phyloP scores from a whole-genome alignment of 2,888 invertebrate genomes.

The Cordilura impudica region DNA sequence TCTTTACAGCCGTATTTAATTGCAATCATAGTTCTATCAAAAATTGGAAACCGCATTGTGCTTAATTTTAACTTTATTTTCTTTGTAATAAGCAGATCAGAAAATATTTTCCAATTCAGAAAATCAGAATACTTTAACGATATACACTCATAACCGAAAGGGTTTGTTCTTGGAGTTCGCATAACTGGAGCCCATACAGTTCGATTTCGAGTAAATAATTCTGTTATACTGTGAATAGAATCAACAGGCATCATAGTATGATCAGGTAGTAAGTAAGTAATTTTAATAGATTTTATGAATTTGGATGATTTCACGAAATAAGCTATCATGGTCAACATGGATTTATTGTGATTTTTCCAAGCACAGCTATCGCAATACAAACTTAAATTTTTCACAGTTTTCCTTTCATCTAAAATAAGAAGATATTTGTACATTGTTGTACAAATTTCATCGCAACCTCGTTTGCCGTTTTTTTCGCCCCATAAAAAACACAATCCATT shows the following conservation, averaged over 20 bases:
- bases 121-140: conserved; percentile 1
- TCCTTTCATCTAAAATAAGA: background rate
- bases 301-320: conserved; percentile 13
- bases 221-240: background rate
- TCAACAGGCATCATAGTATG: conserved; percentile 47
- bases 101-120: background rate
- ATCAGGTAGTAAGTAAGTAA: conserved; percentile 37
- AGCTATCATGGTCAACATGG: conserved; percentile 23
- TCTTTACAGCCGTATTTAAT: background rate
- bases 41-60: background rate
- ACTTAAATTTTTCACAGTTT: background rate
- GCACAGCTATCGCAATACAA: conserved; percentile 16
- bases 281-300: conserved; percentile 27
- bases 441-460: background rate
- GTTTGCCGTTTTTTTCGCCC: background rate
- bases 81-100: background rate
- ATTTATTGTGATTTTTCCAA: conserved; percentile 12
- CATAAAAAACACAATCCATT: background rate
- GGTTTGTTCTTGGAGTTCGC: background rate
- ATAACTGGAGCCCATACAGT: conserved; percentile 1
- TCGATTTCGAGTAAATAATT: background rate
- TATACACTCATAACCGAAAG: background rate
- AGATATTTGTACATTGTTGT: background rate
- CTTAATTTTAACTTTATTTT: conserved; percentile 9
- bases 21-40: background rate